Evolutionary conservation across 2,888 invertebrate genomes (phyloP).

Genomic region (Apodemia zela): DNA sequence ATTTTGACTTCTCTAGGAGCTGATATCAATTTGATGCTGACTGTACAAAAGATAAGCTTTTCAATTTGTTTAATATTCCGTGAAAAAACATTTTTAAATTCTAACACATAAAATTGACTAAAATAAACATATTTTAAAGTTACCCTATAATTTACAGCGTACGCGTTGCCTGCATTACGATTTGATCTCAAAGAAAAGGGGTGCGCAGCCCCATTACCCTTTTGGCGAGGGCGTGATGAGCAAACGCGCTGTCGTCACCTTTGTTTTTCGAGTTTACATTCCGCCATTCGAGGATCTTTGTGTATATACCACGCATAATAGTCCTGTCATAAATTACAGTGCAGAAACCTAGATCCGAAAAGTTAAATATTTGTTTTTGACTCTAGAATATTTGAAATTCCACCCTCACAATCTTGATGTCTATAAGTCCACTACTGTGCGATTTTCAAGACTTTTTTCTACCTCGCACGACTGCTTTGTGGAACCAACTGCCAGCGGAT

Average conservation of each 20-base stretch:
- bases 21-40: too few species aligned
- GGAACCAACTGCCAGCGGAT: too few species aligned
- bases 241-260: constrained; percentile 29
- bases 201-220: constrained; percentile 21
- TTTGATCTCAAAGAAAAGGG: constrained; percentile 19
- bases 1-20: too few species aligned
- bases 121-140: constrained; percentile 1
- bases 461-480: too few species aligned
- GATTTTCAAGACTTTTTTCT: too few species aligned
- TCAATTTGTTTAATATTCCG: neutral
- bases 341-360: neutral
- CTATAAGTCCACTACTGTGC: too few species aligned
- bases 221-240: constrained; percentile 28
- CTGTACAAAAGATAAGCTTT: too few species aligned
- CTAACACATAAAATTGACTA: neutral
- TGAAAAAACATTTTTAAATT: constrained; percentile 6
- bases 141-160: neutral
- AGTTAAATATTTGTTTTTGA: neutral
- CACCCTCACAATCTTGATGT: too few species aligned
- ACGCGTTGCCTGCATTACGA: constrained; percentile 11
- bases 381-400: neutral
- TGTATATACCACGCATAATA: constrained; percentile 13
- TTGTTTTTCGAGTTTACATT: constrained; percentile 30
- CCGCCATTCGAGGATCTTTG: constrained; percentile 15
- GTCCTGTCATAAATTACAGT: constrained; percentile 5